phyloP scores from a whole-genome alignment of 2,888 invertebrate genomes.

The Aethes cnicana region DNA sequence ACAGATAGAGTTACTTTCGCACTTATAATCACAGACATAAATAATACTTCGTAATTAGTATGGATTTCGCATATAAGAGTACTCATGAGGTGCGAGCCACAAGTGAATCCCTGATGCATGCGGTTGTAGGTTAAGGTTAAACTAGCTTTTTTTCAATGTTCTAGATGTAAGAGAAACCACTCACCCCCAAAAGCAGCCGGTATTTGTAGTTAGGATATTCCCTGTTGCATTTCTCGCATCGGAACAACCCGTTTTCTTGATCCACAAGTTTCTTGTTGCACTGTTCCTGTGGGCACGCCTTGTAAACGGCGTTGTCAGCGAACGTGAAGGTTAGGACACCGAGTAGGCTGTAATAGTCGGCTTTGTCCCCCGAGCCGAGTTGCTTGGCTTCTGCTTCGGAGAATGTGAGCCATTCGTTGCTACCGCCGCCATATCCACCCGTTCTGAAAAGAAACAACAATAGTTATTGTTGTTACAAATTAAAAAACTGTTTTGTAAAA shows the following conservation, averaged over 20 bases:
- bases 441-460: constrained; percentile 60
- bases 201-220: constrained; percentile 93
- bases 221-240: constrained; percentile 97
- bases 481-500: too few relatives aligned
- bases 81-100: too few relatives aligned
- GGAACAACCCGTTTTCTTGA: constrained; percentile 91
- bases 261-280: constrained; percentile 98
- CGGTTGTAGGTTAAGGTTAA: too few relatives aligned
- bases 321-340: constrained; percentile 90
- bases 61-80: too few relatives aligned
- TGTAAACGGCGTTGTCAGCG: constrained; percentile 93
- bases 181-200: constrained; percentile 90
- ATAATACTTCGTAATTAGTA: too few relatives aligned
- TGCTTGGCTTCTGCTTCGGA: constrained; percentile 87
- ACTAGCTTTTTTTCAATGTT: too few relatives aligned
- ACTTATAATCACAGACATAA: too few relatives aligned
- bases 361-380: constrained; percentile 88
- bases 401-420: constrained; percentile 88
- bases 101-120: too few relatives aligned
- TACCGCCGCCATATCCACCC: constrained; percentile 70
- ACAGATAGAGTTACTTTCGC: too few relatives aligned
- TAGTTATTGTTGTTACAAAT: too few relatives aligned
- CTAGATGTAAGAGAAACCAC: too few relatives aligned
- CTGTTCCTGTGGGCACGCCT: constrained; percentile 92
- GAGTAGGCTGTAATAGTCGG: constrained; percentile 91